A percentile compares a stretch with the other conserved stretches of the same genome.
These are phyloP conservation scores for Choristoneura rosaceana DNA, from an alignment of 2,888 invertebrate genomes.

Conservation along the genomic window DNA sequence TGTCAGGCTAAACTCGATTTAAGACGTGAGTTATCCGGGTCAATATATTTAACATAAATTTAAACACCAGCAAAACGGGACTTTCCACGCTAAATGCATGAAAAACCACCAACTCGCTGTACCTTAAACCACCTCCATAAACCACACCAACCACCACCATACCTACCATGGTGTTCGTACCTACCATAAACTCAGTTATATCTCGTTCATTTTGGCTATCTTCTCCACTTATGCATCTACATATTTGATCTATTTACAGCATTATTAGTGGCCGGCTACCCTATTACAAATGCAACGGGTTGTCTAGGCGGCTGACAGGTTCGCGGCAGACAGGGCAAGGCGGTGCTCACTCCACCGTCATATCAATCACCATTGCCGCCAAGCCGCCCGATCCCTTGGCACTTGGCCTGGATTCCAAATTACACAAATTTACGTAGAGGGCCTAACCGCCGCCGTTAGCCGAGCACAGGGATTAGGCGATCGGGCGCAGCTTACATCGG, in stretches of 20 bases:
- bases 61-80: too few species aligned
- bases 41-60: too few species aligned
- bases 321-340: constrained; percentile 56
- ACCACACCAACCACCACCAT: too few species aligned
- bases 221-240: constrained; percentile 1
- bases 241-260: constrained; percentile 18
- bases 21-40: too few species aligned
- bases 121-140: too few species aligned
- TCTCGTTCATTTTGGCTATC: too few species aligned
- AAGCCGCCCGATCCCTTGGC: constrained; percentile 79
- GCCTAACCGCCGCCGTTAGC: constrained; percentile 76
- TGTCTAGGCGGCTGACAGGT: constrained; percentile 61
- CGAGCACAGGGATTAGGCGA: constrained; percentile 75
- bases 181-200: too few species aligned
- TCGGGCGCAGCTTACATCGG: constrained; percentile 74
- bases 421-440: constrained; percentile 83
- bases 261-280: constrained; percentile 46
- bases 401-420: constrained; percentile 84
- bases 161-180: too few species aligned
- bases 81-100: too few species aligned
- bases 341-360: constrained; percentile 72
- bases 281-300: constrained; percentile 72
- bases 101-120: too few species aligned
- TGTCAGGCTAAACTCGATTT: too few species aligned
- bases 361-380: constrained; percentile 83